Percentiles rank a stretch among this genome's conserved stretches.
phyloP scores from a whole-genome alignment of 2,797 vertebrate genomes.

The Psittacula derbiana region DNA sequence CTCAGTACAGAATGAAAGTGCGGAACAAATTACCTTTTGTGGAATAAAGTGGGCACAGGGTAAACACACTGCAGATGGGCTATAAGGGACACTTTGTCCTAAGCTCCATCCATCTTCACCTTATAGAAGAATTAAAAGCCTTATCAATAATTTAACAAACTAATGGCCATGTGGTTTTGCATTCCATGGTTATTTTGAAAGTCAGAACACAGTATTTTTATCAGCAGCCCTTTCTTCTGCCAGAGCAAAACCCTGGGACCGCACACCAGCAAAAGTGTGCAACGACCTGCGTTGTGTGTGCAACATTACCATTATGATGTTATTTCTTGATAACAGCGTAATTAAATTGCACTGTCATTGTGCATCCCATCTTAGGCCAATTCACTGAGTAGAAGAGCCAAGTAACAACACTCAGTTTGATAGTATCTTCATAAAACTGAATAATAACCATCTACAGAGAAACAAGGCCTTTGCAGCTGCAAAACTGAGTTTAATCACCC shows the following conservation, averaged over 20 bases:
- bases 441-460: background rate
- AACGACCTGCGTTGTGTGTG: background rate
- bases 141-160: conserved; percentile 70
- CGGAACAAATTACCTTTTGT: conserved; percentile 4
- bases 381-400: background rate
- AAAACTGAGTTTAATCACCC: background rate
- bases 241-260: background rate
- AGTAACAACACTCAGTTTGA: background rate
- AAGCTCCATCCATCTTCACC: background rate
- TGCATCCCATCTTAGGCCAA: background rate
- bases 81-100: background rate
- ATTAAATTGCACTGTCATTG: background rate
- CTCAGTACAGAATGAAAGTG: background rate
- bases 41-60: background rate
- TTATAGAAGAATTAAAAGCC: conserved; percentile 66
- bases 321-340: background rate
- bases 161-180: conserved; percentile 46
- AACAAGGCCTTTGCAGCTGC: background rate
- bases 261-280: background rate
- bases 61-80: background rate
- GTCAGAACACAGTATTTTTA: background rate
- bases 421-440: background rate
- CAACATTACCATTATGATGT: background rate
- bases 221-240: background rate
- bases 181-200: background rate